These are phyloP conservation scores for Elachura formosa DNA, from an alignment of 2,113 vertebrate genomes.

Conservation along the genomic window DNA sequence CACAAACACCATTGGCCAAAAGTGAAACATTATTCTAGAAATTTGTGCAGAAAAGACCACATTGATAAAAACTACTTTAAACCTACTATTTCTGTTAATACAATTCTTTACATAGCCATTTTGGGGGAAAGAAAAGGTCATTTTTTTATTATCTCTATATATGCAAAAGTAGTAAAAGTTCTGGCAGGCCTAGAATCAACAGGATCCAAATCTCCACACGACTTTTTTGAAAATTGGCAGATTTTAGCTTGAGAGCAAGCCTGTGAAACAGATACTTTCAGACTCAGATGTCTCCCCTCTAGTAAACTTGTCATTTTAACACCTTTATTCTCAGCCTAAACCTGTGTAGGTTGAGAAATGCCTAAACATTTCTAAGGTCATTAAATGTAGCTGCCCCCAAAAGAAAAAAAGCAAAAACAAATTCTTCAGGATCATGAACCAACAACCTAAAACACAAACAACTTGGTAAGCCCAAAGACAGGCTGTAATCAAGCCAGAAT, in stretches of 20 bases:
- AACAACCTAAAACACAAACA: not conserved
- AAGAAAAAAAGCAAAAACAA: not conserved
- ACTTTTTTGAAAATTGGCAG: not conserved
- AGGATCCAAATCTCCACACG: not conserved
- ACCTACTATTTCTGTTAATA: not conserved
- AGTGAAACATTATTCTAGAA: not conserved
- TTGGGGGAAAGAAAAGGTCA: not conserved
- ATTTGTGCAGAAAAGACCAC: not conserved
- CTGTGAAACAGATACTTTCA: not conserved
- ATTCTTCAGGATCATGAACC: not conserved
- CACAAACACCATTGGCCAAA: not conserved
- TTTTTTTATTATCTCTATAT: not conserved
- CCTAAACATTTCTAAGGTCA: not conserved
- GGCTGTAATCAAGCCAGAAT: not conserved
- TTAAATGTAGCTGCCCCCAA: not conserved
- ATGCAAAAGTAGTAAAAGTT: not conserved
- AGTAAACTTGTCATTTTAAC: not conserved
- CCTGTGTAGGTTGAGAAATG: too few relatives aligned
- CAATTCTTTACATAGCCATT: not conserved
- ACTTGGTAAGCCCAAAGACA: not conserved
- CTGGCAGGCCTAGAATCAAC: not conserved
- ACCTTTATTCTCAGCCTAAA: not conserved
- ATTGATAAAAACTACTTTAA: not conserved
- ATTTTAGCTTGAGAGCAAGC: not conserved
- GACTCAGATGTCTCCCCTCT: not conserved